Evolutionary conservation across 2,888 invertebrate genomes (phyloP), one percentile per base, ranked within the genome.

Genomic region (Andrena camellia): DNA sequence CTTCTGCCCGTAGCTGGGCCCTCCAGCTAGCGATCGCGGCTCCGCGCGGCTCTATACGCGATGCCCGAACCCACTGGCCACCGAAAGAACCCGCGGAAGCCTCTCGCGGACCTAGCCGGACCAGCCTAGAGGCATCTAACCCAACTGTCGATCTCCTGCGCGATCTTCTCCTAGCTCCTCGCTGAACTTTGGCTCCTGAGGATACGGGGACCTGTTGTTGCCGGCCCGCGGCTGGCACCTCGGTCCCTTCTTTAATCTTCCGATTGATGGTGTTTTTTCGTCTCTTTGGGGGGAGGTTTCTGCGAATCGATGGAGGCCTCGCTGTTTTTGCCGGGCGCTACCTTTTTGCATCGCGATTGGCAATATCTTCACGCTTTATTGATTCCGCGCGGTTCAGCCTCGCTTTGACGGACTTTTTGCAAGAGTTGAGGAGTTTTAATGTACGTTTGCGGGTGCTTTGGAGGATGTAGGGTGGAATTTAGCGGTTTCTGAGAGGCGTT

Each of bases 331-430:
- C 42, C 17, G 4, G 42, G 17, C 42, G 42, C 42, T 42, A 42
- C 42, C 42, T 42, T 17, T 42, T 42, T 48, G 10, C n/a, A 33
- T 26, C 42, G 42, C 42, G 17, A 42, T 66, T 29, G n/a, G 20
- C 20, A 26, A 63, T 71, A 63, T 62, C 29, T 71, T 31, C 5
- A 8, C 62, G 76, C 13, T 76, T 64, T 76, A 76, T 76, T 23
- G 76, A 76, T 76, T 76, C 54, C 62, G 10, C 10, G 57, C 23
- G 70, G 26, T 48, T 66, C 48, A 17, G 42, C 5, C 42, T 17
- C 42, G 42, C 42, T 42, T 42, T 42, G 42, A 42, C 13, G 42
- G 42, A 42, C 17, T 42, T 42, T 17, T 42, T 42, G 42, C 42
- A 5, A 5, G 17, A 42, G 29, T 31, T 31, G 2, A 5, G 33